phyloP scores from a whole-genome alignment of 1,140 invertebrate species.

The Lepidotrigona ventralis region DNA sequence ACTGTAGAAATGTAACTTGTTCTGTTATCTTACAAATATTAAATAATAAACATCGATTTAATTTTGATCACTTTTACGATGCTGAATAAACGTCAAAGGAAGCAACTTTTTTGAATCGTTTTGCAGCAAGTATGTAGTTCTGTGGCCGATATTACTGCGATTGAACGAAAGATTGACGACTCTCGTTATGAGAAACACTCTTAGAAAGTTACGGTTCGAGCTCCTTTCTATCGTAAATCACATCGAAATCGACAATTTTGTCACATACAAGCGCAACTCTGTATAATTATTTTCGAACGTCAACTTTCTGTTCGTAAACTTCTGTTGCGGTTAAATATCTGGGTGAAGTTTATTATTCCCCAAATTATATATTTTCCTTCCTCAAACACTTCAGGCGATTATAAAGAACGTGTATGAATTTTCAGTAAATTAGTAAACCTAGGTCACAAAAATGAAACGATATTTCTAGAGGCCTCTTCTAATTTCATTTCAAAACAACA shows the following conservation, averaged over 20 bases:
- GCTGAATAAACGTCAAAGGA: not conserved
- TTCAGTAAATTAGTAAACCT: not conserved
- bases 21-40: not conserved
- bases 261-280: not conserved
- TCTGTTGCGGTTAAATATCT: not conserved
- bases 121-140: not conserved
- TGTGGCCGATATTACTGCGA: not conserved
- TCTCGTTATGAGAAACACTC: not conserved
- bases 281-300: not conserved
- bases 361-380: not conserved
- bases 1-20: not conserved
- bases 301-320: not conserved
- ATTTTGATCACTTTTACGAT: no score
- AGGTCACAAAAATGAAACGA: not conserved
- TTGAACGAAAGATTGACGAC: not conserved
- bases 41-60: not conserved
- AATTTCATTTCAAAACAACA: not conserved
- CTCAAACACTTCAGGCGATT: not conserved
- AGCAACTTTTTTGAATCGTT: not conserved
- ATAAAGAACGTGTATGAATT: not conserved
- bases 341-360: not conserved
- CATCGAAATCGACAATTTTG: not conserved
- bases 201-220: slow-evolving; percentile 7
- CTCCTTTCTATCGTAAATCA: slow-evolving; percentile 10
- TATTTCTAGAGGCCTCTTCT: not conserved